Conservation (phyloP, 2,113 vertebrate genomes). For the Microtus montanus region DNA sequence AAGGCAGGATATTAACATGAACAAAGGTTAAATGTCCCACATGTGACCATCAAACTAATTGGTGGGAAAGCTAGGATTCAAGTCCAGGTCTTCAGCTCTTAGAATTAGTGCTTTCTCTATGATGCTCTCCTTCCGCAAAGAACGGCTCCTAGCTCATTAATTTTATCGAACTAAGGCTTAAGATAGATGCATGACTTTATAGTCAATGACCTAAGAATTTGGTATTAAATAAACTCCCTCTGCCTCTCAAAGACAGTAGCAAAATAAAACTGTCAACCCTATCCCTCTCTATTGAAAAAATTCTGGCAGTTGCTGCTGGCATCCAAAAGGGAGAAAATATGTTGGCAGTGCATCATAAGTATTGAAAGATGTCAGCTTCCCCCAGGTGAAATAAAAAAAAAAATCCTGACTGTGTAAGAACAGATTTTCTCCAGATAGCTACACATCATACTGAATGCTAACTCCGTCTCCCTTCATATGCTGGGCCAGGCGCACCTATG, state of each 20-base stretch:
- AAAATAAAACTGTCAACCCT: constrained; percentile 36
- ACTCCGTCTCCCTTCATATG: neutral
- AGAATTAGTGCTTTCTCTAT: neutral
- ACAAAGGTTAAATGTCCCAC: constrained; percentile 14
- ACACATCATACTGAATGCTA: constrained; percentile 28
- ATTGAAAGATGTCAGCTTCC: constrained; percentile 50
- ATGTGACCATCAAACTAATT: neutral
- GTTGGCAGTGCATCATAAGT: neutral
- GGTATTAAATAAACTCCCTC: neutral
- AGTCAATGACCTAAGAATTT: neutral
- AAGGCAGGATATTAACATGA: neutral
- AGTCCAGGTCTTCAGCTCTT: neutral
- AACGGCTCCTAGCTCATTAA: constrained; percentile 1
- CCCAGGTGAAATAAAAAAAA: constrained; percentile 42
- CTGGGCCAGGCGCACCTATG: neutral
- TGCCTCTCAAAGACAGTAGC: constrained; percentile 25
- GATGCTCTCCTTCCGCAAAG: neutral
- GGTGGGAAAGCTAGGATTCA: constrained; percentile 9
- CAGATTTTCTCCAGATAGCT: constrained; percentile 40
- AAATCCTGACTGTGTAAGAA: neutral
- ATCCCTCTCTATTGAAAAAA: neutral
- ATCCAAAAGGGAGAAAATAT: neutral
- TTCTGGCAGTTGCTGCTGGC: neutral
- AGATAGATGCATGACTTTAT: neutral
- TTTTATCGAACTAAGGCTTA: constrained; percentile 11